A percentile compares a stretch with the other conserved stretches of the same genome.
These are phyloP conservation scores for Spodoptera litura DNA, from an alignment of 1,140 invertebrate species.

Conservation along the genomic window DNA sequence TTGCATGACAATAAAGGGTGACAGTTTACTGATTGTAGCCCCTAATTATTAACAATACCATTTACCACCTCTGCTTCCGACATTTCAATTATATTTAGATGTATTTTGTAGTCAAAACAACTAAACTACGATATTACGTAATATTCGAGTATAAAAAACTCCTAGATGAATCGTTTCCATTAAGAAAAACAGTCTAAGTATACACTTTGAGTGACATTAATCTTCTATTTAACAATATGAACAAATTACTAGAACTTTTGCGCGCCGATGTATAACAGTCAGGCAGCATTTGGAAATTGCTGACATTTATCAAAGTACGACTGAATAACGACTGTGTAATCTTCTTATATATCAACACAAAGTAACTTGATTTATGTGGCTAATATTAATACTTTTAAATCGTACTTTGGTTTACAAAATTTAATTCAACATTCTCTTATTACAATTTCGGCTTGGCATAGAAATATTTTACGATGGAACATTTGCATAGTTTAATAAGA, in stretches of 20 bases:
- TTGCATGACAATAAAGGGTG: conserved; percentile 62
- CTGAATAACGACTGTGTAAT: conserved; percentile 41
- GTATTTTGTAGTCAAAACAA: background rate
- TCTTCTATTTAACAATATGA: conserved; percentile 21
- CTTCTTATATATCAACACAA: conserved; percentile 19
- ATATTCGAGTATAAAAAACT: background rate
- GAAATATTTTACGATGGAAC: conserved; percentile 25
- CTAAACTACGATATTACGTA: background rate
- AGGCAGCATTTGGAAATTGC: conserved; percentile 20
- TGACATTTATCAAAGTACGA: conserved; percentile 36
- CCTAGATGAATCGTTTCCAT: background rate
- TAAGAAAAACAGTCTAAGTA: background rate
- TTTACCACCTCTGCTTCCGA: conserved; percentile 49
- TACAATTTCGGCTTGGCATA: background rate
- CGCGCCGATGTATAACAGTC: conserved; percentile 3
- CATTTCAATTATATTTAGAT: conserved; percentile 44
- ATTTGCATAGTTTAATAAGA: conserved; percentile 28
- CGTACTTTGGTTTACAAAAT: conserved; percentile 32
- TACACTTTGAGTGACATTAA: conserved; percentile 21
- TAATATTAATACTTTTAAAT: conserved; percentile 43
- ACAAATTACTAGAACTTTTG: conserved; percentile 12
- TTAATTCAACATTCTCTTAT: conserved; percentile 32
- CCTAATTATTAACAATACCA: conserved; percentile 60
- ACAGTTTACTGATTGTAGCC: conserved; percentile 59
- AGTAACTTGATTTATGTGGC: conserved; percentile 26